Evolutionary conservation across 2,797 vertebrate species (phyloP), one percentile per base, ranked within the genome.

Genomic region (Epinephelus awoara): DNA sequence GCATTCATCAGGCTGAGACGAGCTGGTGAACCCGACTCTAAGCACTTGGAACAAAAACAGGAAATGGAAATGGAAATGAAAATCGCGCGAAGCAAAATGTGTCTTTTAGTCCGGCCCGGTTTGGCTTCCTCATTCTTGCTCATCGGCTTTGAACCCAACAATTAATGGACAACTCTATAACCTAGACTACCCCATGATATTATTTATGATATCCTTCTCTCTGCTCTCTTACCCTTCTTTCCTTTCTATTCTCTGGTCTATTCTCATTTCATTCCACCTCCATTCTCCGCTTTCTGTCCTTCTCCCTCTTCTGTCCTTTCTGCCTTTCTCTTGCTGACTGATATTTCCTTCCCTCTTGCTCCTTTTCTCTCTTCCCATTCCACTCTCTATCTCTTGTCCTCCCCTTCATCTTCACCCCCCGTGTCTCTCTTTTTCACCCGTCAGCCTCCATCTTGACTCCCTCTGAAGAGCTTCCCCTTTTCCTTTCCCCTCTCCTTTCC

Each of bases 381-480:
- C 18, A 34, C 3, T 17, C 47, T 54, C 27, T 25, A n/a, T 67
- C 1, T 61, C 42, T 50, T 12, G 40, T 12, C 40, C 40, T 42
- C 11, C 11, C 40, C 40, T 42, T 42, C 40, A 42, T 42, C 40
- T 42, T 42, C 40, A 42, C 40, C 40, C 40, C 40, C 34, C 40
- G 9, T 42, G 9, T 42, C 40, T n/a, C 18, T 72, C 21, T 21
- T 47, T 75, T 21, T 57, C 19, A 63, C 38, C 17, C 40, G 10
- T 55, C 23, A 52, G 14, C 21, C 46, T 64, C 46, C 9, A 38
- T 25, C 15, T n/a, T 65, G 21, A 65, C 47, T 56, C 6, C 40
- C 47, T 56, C 18, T 62, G 25, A 38, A 64, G 66, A 50, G 14
- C 14, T 44, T n/a, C 55, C 49, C 40, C 66, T 52, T 59, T 49